Evolutionary conservation across 2,888 invertebrate species (phyloP), one percentile per base, ranked within the genome.

Genomic region (Galeruca laticollis): DNA sequence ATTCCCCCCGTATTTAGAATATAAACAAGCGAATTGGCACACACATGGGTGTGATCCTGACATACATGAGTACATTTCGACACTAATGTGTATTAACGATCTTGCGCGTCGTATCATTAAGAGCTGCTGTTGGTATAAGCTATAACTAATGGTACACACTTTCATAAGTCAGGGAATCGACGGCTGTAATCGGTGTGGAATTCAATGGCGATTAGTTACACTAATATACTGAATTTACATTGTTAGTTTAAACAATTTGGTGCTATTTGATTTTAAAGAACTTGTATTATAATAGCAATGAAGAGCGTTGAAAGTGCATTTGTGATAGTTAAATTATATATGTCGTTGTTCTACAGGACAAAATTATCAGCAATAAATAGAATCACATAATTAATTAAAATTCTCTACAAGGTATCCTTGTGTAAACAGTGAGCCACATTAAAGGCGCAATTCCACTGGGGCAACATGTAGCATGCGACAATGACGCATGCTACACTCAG

Each of bases 61-160:
- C 78, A 78, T 68, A 73, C 73, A 65, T 61, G 76, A 68, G 74
- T 73, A 76, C 76, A 71, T 76, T 78, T 78, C 78, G 78, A 77
- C 78, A 73, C 76, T 79, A 79, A 80, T 79, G 78, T 77, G 70
- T 77, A 78, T 79, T 80, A 78, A 80, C 78, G 78, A 77, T 75
- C 68, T 43, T 63, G 70, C 73, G 75, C 73, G 74, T 75, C 75
- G 69, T 61, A 73, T 76, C 77, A 75, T 77, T 78, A 76, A 75
- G 74, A 75, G 68, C 75, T 71, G 76, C 73, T 73, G 73, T 75
- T 75, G 73, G 67, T 73, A 73, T 74, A 73, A 76, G 71, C 75
- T 69, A 70, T 75, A 75, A 76, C 74, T 76, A 76, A 77, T 74
- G 76, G 68, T 60, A 68, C 67, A 57, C 65, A 64, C 68, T 72